Conservation (phyloP, 2,888 invertebrate species). For the Sphaeridia pumilis region DNA sequence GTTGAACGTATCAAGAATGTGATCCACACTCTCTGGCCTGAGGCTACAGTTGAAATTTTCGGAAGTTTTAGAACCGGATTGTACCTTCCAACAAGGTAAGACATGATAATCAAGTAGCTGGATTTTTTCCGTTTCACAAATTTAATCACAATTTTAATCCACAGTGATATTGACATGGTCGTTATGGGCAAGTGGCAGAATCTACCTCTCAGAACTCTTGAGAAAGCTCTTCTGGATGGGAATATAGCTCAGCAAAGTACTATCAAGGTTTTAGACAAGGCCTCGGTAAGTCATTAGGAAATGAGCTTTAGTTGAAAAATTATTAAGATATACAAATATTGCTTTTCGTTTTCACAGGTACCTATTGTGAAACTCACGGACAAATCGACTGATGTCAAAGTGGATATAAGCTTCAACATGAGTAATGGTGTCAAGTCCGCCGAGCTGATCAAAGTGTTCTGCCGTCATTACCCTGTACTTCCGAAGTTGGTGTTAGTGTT, state of each 20-base stretch:
- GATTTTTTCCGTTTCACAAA: conserved; percentile 1
- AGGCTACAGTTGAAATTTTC: conserved; percentile 91
- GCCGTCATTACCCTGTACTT: conserved; percentile 75
- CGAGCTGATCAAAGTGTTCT: conserved; percentile 83
- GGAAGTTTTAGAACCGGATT: conserved; percentile 95
- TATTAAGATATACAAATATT: background rate
- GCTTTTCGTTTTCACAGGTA: conserved; percentile 40
- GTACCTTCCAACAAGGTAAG: conserved; percentile 82
- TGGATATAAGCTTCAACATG: conserved; percentile 99
- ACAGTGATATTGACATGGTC: conserved; percentile 59
- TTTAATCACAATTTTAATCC: background rate
- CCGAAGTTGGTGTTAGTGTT: conserved; percentile 91
- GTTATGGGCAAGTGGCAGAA: conserved; percentile 73
- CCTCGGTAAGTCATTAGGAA: conserved; percentile 53
- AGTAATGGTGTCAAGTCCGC: conserved; percentile 94
- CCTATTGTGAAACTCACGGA: conserved; percentile 97
- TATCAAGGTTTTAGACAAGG: conserved; percentile 93
- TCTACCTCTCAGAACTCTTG: conserved; percentile 79
- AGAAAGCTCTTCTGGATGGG: conserved; percentile 76
- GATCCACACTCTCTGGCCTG: conserved; percentile 79
- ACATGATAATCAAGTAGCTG: too few species aligned
- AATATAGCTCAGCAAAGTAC: conserved; percentile 79
- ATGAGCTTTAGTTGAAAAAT: background rate
- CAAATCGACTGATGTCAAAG: conserved; percentile 71
- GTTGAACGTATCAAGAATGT: conserved; percentile 78